Percentiles rank a stretch among this genome's conserved stretches.
Evolutionary conservation across 2,797 vertebrate species (phyloP).

Genomic region (Artibeus lituratus): DNA sequence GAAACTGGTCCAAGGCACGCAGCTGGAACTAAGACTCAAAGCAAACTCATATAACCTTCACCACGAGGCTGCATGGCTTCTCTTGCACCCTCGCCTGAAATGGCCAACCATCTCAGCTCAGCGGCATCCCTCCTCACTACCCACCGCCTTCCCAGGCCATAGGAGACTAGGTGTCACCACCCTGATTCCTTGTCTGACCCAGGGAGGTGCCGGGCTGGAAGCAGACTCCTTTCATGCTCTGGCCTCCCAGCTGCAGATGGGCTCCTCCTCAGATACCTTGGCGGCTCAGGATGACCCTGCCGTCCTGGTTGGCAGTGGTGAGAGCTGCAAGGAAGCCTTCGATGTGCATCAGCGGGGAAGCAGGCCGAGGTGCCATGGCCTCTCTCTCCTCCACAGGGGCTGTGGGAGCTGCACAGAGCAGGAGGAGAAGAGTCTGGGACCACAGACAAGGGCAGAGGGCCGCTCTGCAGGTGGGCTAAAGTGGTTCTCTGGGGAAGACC

Average conservation of each 20-base stretch:
- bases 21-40: background rate
- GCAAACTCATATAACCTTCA: background rate
- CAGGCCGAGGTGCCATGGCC: conserved; percentile 69
- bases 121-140: background rate
- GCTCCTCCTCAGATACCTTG: conserved; percentile 83
- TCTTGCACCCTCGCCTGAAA: background rate
- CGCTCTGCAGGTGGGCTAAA: background rate
- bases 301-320: conserved; percentile 93
- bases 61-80: accelerated
- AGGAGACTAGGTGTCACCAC: background rate
- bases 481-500: background rate
- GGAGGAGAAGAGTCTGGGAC: background rate
- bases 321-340: conserved; percentile 93
- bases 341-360: conserved; percentile 94
- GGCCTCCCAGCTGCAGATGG: background rate
- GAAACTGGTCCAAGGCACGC: background rate
- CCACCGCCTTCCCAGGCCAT: background rate
- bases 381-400: conserved; percentile 81
- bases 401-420: conserved; percentile 65
- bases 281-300: conserved; percentile 90
- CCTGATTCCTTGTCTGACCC: background rate
- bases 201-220: background rate
- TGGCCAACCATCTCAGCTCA: accelerated
- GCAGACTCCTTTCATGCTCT: background rate
- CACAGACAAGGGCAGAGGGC: background rate